A percentile compares a stretch with the other conserved stretches of the same genome.
Conservation (phyloP, 2,113 vertebrate species). For the Pristiophorus japonicus region DNA sequence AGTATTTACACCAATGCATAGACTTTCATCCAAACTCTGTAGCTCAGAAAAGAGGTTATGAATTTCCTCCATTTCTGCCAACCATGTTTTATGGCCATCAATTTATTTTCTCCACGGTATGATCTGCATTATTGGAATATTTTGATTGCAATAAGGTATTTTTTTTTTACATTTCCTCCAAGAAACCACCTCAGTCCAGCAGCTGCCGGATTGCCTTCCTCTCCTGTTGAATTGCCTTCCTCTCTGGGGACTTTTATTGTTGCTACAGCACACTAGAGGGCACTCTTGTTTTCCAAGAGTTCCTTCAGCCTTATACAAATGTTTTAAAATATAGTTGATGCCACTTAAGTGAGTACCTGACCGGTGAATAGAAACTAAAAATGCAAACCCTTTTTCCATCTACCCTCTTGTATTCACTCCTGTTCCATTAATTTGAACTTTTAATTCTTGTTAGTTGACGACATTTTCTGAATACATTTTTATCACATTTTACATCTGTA, state of each 20-base stretch:
- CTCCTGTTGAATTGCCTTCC: conserved; percentile 23
- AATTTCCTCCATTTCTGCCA: conserved; percentile 16
- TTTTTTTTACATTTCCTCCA: neutral
- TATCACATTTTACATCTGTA: neutral
- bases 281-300: conserved; percentile 12
- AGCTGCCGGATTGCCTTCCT: neutral
- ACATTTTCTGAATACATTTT: neutral
- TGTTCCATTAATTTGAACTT: conserved; percentile 22
- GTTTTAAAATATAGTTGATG: conserved; percentile 8
- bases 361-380: neutral
- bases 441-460: conserved; percentile 18
- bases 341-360: conserved; percentile 16
- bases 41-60: neutral
- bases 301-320: conserved; percentile 19
- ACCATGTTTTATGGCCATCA: neutral
- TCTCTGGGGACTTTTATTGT: conserved; percentile 6
- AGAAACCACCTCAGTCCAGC: neutral
- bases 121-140: conserved; percentile 23
- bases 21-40: neutral
- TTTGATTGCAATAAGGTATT: conserved; percentile 22
- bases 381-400: neutral
- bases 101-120: neutral
- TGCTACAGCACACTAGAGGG: conserved; percentile 7
- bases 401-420: conserved; percentile 22
- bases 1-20: neutral